Percentiles rank a stretch among this genome's conserved stretches.
These are phyloP conservation scores for Mimumesa dahlbomi DNA, from an alignment of 2,888 invertebrate species.

Conservation along the genomic window DNA sequence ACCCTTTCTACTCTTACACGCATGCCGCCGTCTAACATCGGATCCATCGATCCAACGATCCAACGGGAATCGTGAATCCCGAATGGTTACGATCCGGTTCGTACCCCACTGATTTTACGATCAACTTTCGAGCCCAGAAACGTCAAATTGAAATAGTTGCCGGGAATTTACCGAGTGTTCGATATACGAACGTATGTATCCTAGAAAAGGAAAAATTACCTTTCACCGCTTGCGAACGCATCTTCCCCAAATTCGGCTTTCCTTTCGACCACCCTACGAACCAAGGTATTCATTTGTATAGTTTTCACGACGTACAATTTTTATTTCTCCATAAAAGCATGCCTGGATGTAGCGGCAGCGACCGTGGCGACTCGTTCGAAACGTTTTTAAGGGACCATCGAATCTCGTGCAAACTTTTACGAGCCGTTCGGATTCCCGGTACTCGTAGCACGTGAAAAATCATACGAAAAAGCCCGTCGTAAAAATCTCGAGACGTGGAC, in stretches of 20 bases:
- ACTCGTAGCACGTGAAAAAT: not conserved
- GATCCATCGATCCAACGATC: too few species aligned
- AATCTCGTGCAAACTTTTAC: not conserved
- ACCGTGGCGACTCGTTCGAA: not conserved
- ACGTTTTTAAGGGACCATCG: not conserved
- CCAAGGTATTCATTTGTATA: not conserved
- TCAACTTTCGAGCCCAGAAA: too few species aligned
- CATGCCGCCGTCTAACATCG: slow-evolving; percentile 20
- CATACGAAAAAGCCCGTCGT: not conserved
- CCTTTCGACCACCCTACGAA: too few species aligned
- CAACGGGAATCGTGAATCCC: too few species aligned
- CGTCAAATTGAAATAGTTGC: too few species aligned
- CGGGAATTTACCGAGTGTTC: too few species aligned
- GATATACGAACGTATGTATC: too few species aligned
- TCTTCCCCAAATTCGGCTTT: too few species aligned
- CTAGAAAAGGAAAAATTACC: too few species aligned
- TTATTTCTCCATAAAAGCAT: slow-evolving; percentile 26
- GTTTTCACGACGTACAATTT: slow-evolving; percentile 9
- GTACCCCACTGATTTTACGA: too few species aligned
- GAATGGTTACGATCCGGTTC: too few species aligned
- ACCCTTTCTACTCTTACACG: slow-evolving; percentile 37
- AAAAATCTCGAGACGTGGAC: not conserved
- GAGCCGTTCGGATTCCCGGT: not conserved
- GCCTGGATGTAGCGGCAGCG: not conserved
- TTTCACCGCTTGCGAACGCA: too few species aligned